phyloP scores from a whole-genome alignment of 2,888 invertebrate genomes.

The Limnephilus auricula region DNA sequence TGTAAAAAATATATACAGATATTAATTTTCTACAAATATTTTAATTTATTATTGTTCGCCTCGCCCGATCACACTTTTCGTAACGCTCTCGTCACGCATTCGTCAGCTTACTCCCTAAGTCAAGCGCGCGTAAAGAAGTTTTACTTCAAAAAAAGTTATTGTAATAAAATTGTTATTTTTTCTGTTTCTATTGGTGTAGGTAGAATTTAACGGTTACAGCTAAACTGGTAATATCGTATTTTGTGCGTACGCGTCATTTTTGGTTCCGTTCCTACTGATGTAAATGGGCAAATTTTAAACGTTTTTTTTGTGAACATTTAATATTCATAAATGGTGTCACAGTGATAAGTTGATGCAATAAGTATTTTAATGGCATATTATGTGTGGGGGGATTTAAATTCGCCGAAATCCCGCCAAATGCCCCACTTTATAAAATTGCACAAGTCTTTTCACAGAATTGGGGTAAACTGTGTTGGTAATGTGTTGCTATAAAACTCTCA shows the following conservation, averaged over 20 bases:
- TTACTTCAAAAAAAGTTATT: no score
- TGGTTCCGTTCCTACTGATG: neutral
- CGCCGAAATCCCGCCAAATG: neutral
- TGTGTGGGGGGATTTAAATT: neutral
- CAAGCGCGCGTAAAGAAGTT: no score
- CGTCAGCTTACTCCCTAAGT: no score
- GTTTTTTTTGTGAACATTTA: neutral
- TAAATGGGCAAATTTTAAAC: neutral
- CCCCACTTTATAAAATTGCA: neutral
- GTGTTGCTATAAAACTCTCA: neutral
- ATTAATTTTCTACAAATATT: no score
- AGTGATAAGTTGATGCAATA: neutral
- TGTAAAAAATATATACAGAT: no score
- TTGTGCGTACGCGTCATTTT: neutral
- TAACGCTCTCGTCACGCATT: no score
- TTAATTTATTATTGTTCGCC: no score
- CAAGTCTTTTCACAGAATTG: conserved; percentile 2
- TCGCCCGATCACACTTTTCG: no score
- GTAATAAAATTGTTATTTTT: no score
- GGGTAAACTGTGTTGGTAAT: conserved; percentile 2
- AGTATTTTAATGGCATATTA: neutral
- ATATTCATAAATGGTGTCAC: neutral
- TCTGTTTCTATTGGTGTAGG: no score
- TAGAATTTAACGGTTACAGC: neutral
- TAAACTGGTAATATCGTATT: neutral